Percentiles rank a stretch among this genome's conserved stretches.
These are phyloP conservation scores for Agrochola circellaris DNA, from an alignment of 2,888 invertebrate species.

Conservation along the genomic window DNA sequence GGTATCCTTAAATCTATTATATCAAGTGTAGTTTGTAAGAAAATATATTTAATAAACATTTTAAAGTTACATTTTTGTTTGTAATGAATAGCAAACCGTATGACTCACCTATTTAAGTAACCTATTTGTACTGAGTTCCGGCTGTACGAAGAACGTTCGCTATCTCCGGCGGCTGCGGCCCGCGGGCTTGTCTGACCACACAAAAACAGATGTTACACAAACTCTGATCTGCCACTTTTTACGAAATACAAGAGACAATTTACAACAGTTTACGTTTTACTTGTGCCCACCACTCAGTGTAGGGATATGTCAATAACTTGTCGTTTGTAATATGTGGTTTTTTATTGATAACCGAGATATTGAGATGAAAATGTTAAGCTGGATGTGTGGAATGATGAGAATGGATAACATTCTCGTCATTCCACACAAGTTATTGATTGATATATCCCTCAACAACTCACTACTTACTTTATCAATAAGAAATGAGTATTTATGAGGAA, in stretches of 20 bases:
- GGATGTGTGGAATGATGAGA: neutral
- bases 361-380: neutral
- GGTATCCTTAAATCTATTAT: neutral
- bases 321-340: neutral
- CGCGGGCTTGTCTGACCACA: conserved; percentile 34
- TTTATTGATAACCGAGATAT: neutral
- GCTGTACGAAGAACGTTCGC: conserved; percentile 11
- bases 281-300: neutral
- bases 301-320: neutral
- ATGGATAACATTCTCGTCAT: neutral
- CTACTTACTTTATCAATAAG: neutral
- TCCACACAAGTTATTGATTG: too few species aligned
- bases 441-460: too few species aligned
- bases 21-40: neutral
- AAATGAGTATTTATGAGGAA: neutral
- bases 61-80: neutral
- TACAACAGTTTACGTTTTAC: neutral
- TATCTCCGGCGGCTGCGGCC: conserved; percentile 61
- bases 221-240: neutral
- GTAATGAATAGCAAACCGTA: neutral
- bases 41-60: conserved; percentile 17
- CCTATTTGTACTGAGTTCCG: conserved; percentile 58
- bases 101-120: conserved; percentile 56
- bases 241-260: neutral
- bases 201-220: neutral